A percentile compares a stretch with the other conserved stretches of the same genome.
These are phyloP conservation scores for Drosophila guanche DNA, from an alignment of 1,140 invertebrate genomes.

Conservation along the genomic window DNA sequence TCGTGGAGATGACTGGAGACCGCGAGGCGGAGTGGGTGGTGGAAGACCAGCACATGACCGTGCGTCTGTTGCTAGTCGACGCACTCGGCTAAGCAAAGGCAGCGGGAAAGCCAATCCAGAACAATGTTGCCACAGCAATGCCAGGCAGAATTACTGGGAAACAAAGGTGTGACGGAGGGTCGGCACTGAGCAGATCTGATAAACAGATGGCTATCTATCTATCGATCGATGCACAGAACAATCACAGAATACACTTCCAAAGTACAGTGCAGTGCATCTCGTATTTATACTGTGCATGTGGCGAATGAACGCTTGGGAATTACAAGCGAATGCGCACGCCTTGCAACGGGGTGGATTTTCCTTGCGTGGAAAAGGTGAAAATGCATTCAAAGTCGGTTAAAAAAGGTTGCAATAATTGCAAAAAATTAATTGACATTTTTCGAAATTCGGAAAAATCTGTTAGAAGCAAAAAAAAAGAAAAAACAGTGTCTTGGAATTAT, in stretches of 20 bases:
- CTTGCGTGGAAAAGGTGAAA: no score
- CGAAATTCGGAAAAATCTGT: not conserved
- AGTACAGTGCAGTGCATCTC: accelerated
- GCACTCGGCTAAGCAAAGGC: constrained; percentile 77
- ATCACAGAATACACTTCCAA: constrained; percentile 83
- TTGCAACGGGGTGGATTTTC: constrained; percentile 26
- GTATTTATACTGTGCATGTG: constrained; percentile 46
- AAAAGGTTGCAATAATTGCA: not conserved
- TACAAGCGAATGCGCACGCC: constrained; percentile 10
- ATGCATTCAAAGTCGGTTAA: not conserved
- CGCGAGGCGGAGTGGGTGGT: constrained; percentile 57
- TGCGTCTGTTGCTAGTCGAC: constrained; percentile 76
- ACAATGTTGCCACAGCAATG: constrained; percentile 70
- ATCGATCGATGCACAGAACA: constrained; percentile 83
- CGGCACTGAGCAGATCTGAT: constrained; percentile 84
- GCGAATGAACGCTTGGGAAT: constrained; percentile 64
- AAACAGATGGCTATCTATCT: constrained; percentile 76
- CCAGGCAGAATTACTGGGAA: constrained; percentile 82
- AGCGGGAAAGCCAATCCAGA: constrained; percentile 74
- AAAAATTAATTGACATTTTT: not conserved
- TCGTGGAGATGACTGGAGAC: constrained; percentile 47
- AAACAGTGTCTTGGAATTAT: not conserved
- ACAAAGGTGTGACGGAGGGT: constrained; percentile 83
- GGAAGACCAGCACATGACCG: constrained; percentile 64
- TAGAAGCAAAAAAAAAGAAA: not conserved